Base-by-base conservation (phyloP, 2,113 vertebrate species). In the Aythya baeri region DNA sequence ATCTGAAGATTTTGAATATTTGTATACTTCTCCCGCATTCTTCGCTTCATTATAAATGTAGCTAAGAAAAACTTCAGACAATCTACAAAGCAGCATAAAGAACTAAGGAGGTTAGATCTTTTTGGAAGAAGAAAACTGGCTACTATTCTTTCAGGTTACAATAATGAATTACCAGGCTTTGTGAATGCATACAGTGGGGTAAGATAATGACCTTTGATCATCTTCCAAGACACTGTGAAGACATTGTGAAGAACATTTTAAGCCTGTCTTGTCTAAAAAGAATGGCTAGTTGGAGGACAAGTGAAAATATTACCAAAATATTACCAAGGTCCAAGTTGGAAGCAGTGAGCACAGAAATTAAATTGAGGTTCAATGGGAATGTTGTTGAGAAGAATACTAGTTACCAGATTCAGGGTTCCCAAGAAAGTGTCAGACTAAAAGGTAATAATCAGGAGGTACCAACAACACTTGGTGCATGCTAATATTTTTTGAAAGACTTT, bases 1-100 rank as follows among this genome's bases (percentile, higher is more conserved):
- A 52, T 76, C 70, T 91, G 54, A 91, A 91, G 66, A 78, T 68
- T 92, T 81, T 84, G 61, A 86, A 34, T 88, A 43, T 84, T 93
- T 92, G 63, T 89, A 8, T 82, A 81, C 12, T 84, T 82, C n/a
- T 86, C 25, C 41, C 89, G 25, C 63, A 62, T 90, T 83, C n/a
- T 65, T 23, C 46, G 52, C 68, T 16, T 93, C 0, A 26, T 93
- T 91, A 61, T 75, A 84, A 57, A 49, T 84, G 32, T 61, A 91
- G 17, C 61, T 84, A 87, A 75, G 61, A 81, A 88, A 95, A 88
- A 29, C 43, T 92, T 26, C 34, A 90, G 71, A 66, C 1, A 17
- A 83, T 77, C 59, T 94, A 74, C 16, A 86, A 90, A 80, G 13
- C 75, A 83, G 44, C 86, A 82, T 65, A 74, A 90, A 90, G 11